Evolutionary conservation across 2,113 vertebrate genomes (phyloP).

Genomic region (Furnarius figulus): DNA sequence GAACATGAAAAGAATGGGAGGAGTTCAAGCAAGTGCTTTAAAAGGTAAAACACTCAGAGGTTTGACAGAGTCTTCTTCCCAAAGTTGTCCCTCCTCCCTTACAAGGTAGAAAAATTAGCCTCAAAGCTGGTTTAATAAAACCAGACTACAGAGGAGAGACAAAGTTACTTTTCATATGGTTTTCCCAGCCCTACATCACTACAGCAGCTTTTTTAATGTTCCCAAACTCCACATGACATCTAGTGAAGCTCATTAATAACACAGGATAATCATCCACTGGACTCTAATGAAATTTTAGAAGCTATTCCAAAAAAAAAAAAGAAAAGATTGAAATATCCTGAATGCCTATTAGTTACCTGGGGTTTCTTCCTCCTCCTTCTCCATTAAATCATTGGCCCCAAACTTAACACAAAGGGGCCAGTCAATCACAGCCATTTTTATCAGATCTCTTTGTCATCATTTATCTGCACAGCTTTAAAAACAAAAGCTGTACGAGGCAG

Average conservation of each 20-base stretch:
- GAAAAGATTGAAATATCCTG: background rate
- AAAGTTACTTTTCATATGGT: background rate
- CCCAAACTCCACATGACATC: background rate
- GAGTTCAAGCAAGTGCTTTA: background rate
- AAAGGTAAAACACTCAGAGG: background rate
- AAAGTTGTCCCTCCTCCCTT: background rate
- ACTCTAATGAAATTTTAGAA: constrained; percentile 23
- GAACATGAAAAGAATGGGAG: background rate
- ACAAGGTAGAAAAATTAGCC: background rate
- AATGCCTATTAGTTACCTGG: background rate
- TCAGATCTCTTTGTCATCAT: constrained; percentile 9
- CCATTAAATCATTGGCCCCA: constrained; percentile 10
- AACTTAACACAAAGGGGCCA: constrained; percentile 31
- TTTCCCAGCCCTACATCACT: background rate
- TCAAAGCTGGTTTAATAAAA: background rate
- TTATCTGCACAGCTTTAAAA: constrained; percentile 24
- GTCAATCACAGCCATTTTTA: constrained; percentile 57
- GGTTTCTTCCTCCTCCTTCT: background rate
- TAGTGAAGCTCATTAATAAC: constrained; percentile 6
- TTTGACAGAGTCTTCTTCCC: background rate
- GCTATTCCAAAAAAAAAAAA: background rate
- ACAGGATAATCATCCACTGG: background rate
- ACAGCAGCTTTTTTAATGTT: background rate
- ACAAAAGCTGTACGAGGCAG: constrained; percentile 25
- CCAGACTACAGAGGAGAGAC: background rate